Percentiles rank a stretch among this genome's conserved stretches.
Conservation (phyloP, 2,888 invertebrate species). For the Nomada goodeniana region DNA sequence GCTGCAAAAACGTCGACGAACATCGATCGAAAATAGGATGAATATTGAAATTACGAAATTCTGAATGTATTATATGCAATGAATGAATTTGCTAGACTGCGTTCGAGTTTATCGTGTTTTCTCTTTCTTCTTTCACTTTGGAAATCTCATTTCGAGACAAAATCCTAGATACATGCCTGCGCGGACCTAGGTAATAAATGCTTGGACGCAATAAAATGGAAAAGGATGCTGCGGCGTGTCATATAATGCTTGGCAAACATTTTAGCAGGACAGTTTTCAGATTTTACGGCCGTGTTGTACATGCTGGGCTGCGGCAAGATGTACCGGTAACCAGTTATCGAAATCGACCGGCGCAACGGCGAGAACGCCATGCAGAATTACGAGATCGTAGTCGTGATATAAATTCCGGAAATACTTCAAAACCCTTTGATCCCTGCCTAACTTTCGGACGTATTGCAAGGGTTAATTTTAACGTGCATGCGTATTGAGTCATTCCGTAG, state of each 20-base stretch:
- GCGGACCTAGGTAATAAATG: conserved; percentile 10
- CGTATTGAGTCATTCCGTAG: no score
- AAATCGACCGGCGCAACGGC: conserved; percentile 53
- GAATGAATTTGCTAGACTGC: not conserved
- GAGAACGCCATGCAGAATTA: conserved; percentile 55
- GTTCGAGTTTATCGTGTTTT: not conserved
- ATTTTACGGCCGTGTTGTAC: conserved; percentile 56
- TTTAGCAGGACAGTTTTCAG: conserved; percentile 61
- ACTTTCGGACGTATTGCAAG: not conserved
- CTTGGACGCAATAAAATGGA: conserved; percentile 41
- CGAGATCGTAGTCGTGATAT: conserved; percentile 29
- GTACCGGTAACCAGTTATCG: conserved; percentile 61
- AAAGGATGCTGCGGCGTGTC: conserved; percentile 18
- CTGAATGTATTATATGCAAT: not conserved
- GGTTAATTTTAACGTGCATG: no score
- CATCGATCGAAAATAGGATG: not conserved
- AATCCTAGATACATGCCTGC: conserved; percentile 26
- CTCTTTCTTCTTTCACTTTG: not conserved
- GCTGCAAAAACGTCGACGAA: not conserved
- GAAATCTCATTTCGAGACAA: conserved; percentile 4
- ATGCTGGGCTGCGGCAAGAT: conserved; percentile 39
- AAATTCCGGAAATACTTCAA: conserved; percentile 25
- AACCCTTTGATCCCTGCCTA: not conserved
- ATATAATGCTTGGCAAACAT: conserved; percentile 58
- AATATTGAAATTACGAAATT: not conserved